These are phyloP conservation scores for Spisula subtruncata DNA, from an alignment of 2,888 invertebrate genomes.

Conservation along the genomic window DNA sequence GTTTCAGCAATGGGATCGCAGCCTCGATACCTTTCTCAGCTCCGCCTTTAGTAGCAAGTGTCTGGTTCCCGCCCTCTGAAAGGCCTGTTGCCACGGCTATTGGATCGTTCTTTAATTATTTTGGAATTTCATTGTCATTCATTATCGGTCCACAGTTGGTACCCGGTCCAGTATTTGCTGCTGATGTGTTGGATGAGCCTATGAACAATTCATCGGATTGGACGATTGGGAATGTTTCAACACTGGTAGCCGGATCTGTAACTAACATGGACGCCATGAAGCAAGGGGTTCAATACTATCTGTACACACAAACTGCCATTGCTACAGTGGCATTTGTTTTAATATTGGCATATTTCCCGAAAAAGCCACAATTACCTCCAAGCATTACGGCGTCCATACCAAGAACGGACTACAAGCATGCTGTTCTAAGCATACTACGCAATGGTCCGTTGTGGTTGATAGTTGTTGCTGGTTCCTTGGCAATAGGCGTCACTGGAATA, in stretches of 20 bases:
- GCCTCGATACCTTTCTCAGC: conserved; percentile 87
- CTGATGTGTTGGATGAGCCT: background rate
- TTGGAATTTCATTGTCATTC: conserved; percentile 60
- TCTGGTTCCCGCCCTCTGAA: conserved; percentile 88
- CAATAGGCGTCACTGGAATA: conserved; percentile 41
- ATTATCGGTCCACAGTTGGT: conserved; percentile 62
- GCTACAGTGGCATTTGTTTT: conserved; percentile 26
- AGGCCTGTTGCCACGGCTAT: conserved; percentile 86
- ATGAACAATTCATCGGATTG: background rate
- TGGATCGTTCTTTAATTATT: conserved; percentile 55
- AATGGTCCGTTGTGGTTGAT: conserved; percentile 62
- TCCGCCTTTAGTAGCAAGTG: conserved; percentile 87
- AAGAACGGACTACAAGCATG: conserved; percentile 71
- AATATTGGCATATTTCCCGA: conserved; percentile 80
- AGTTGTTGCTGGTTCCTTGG: conserved; percentile 40
- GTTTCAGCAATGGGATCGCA: conserved; percentile 87
- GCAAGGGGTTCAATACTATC: conserved; percentile 39
- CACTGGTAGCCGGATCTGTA: background rate
- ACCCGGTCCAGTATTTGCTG: conserved; percentile 47
- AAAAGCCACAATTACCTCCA: conserved; percentile 81
- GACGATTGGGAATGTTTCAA: background rate
- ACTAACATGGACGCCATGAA: conserved; percentile 43
- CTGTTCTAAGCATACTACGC: conserved; percentile 28
- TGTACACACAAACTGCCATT: conserved; percentile 39
- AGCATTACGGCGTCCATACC: conserved; percentile 77